These are phyloP conservation scores for Chelonia mydas DNA, from an alignment of 2,797 vertebrate genomes.

Conservation along the genomic window DNA sequence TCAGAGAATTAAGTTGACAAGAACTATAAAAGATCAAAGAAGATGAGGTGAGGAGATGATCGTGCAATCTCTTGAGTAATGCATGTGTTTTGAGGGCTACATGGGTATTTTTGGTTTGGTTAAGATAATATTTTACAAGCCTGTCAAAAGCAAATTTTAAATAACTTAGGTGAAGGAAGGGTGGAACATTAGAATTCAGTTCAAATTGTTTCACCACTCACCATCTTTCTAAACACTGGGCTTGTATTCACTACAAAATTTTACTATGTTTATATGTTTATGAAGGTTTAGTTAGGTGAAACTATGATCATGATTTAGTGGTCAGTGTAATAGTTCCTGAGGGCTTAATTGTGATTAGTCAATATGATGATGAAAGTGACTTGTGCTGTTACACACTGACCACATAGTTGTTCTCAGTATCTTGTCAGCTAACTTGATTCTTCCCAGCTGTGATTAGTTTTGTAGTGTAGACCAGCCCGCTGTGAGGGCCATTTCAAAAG, in stretches of 20 bases:
- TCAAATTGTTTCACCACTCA: too few relatives aligned
- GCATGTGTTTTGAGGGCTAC: too few relatives aligned
- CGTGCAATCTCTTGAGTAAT: too few relatives aligned
- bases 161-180: background rate
- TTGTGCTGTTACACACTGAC: background rate
- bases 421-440: background rate
- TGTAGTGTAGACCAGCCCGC: background rate
- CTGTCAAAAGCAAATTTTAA: too few relatives aligned
- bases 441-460: background rate
- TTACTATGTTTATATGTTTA: background rate
- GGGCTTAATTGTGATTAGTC: background rate
- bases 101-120: too few relatives aligned
- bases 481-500: background rate
- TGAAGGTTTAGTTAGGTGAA: background rate
- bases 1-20: background rate
- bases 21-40: too few relatives aligned
- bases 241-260: background rate
- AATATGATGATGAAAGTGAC: background rate
- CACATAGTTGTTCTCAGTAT: background rate
- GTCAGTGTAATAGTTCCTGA: background rate
- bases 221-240: background rate
- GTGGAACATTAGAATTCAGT: background rate
- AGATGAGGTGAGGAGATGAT: too few relatives aligned
- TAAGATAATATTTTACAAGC: too few relatives aligned
- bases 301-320: rapidly evolving